Conservation (phyloP, 2,888 invertebrate genomes). For the Ctena decussata region DNA sequence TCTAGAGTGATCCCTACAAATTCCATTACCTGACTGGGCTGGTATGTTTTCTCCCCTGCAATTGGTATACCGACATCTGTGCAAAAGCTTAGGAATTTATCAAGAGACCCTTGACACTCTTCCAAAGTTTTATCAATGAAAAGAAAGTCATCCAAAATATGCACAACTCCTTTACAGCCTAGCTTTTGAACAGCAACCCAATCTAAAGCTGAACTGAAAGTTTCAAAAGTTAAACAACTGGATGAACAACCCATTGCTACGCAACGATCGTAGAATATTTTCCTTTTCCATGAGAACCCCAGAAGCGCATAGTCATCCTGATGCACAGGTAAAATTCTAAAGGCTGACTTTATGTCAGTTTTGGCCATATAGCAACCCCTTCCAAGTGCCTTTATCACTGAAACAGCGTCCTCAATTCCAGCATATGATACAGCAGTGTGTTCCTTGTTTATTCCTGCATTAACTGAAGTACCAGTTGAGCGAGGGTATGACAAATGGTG, state of each 20-base stretch:
- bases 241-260: too few species aligned
- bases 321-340: too few species aligned
- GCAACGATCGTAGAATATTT: too few species aligned
- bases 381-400: not conserved
- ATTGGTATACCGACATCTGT: constrained; percentile 18
- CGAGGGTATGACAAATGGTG: too few species aligned
- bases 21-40: not conserved
- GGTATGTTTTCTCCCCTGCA: constrained; percentile 17
- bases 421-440: too few species aligned
- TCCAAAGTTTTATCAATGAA: constrained; percentile 18
- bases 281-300: too few species aligned
- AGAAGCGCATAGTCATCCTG: too few species aligned
- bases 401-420: too few species aligned
- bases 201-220: too few species aligned
- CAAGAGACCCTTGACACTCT: not conserved
- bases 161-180: too few species aligned
- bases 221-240: constrained; percentile 27
- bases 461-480: constrained; percentile 15
- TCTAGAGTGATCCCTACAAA: constrained; percentile 24
- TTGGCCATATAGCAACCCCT: too few species aligned
- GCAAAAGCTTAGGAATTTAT: constrained; percentile 10
- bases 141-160: constrained; percentile 43
- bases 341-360: too few species aligned
- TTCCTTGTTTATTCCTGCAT: constrained; percentile 38
- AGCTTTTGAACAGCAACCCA: constrained; percentile 32